Base-by-base conservation (phyloP, 2,888 invertebrate species). In the Papilio demoleus region DNA sequence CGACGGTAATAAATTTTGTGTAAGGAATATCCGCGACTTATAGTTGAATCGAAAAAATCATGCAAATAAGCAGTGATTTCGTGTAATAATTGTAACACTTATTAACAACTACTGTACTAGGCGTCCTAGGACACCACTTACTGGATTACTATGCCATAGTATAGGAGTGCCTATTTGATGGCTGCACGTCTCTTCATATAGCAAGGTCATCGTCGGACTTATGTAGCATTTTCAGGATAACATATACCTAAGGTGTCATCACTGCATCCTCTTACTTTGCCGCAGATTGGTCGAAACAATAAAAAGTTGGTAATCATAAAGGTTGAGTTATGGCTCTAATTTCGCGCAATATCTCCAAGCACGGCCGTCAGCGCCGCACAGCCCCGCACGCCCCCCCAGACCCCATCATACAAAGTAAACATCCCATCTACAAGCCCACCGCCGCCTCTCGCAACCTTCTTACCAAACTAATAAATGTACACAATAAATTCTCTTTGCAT, bases 401-500 rank as follows among this genome's bases (percentile, higher is more conserved):
- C 69, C 22, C 61, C 19, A 61, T 81, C 81, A 78, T 80, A 81
- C 84, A 83, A 87, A 89, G 88, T 88, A 88, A 88, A 88, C 82
- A 84, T 82, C 74, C 79, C 83, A 82, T 85, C 89, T 73, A 87
- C 84, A 87, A 87, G 87, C 86, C 86, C 42, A 19, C 19, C 19
- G 42, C 82, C 75, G 77, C 73, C 82, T 79, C 82, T 78, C 82
- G 83, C 83, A 81, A 82, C 82, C 83, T 86, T 82, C 86, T 86
- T 87, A 85, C 86, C 80, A 82, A 90, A 86, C 84, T 86, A 89
- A 91, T 89, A 88, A 87, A 89, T 84, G 81, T 86, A 85, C 79
- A 84, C 86, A 85, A 88, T 89, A 88, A 88, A 89, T 90, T 87
- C 81, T 84, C 81, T 84, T 85, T 84, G 84, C 84, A 85, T 88